phyloP scores from a whole-genome alignment of 2,888 invertebrate species.

The Autographa pulchrina region DNA sequence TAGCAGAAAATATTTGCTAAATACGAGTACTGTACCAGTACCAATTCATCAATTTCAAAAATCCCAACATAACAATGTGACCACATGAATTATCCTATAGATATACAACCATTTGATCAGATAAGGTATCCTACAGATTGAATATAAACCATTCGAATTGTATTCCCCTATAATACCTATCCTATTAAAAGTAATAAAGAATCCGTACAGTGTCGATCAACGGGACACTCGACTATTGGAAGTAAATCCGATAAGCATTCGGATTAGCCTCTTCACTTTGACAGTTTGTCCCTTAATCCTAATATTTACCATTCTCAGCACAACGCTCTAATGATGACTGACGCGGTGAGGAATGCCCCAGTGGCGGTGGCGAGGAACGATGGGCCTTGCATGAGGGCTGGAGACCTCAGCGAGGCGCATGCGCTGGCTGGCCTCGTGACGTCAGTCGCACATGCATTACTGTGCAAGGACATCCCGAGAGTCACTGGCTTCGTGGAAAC shows the following conservation, averaged over 20 bases:
- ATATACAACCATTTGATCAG: background rate
- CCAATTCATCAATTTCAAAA: too few species aligned
- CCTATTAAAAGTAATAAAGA: slow-evolving; percentile 38
- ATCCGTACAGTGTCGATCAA: slow-evolving; percentile 59
- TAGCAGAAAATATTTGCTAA: background rate
- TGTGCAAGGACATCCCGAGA: slow-evolving; percentile 78
- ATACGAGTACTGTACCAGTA: too few species aligned
- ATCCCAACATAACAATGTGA: too few species aligned
- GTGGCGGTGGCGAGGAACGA: slow-evolving; percentile 70
- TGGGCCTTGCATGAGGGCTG: slow-evolving; percentile 69
- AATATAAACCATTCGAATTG: slow-evolving; percentile 15
- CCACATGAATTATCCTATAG: too few species aligned
- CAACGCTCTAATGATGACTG: slow-evolving; percentile 79
- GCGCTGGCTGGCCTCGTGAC: slow-evolving; percentile 81
- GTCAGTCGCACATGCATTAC: slow-evolving; percentile 77
- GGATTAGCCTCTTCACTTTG: slow-evolving; percentile 50
- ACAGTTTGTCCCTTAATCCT: slow-evolving; percentile 29
- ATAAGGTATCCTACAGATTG: background rate
- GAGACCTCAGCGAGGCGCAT: slow-evolving; percentile 84
- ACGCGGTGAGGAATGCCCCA: slow-evolving; percentile 75
- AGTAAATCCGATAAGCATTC: slow-evolving; percentile 50
- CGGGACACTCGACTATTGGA: slow-evolving; percentile 26
- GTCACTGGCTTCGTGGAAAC: slow-evolving; percentile 82
- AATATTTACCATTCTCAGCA: slow-evolving; percentile 64
- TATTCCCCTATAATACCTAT: slow-evolving; percentile 20